Conservation (phyloP, 2,888 invertebrate species). For the Leptinotarsa tumamoca region DNA sequence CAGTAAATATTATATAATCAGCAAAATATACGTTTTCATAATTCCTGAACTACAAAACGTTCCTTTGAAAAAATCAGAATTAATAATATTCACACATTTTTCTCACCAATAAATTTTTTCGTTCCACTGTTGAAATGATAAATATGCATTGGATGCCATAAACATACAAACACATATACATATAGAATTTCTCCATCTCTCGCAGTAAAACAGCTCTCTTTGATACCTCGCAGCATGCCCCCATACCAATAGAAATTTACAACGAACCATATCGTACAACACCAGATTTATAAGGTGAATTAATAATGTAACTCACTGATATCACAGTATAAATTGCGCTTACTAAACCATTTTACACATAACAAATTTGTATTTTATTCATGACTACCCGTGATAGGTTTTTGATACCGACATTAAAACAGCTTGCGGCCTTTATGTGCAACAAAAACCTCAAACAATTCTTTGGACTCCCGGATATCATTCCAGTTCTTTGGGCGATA, state of each 20-base stretch:
- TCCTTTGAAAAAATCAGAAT: too few relatives aligned
- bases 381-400: conserved; percentile 59
- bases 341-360: conserved; percentile 57
- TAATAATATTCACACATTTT: too few relatives aligned
- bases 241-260: conserved; percentile 52
- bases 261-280: conserved; percentile 52
- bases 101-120: too few relatives aligned
- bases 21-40: too few relatives aligned
- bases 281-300: conserved; percentile 57
- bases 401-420: conserved; percentile 59
- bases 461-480: conserved; percentile 50
- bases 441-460: conserved; percentile 56
- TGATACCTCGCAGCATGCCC: conserved; percentile 54
- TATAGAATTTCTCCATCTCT: conserved; percentile 50
- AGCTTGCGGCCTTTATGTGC: conserved; percentile 55
- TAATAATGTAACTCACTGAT: conserved; percentile 57
- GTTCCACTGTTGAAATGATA: conserved; percentile 44
- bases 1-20: too few relatives aligned
- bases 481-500: conserved; percentile 32
- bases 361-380: conserved; percentile 64
- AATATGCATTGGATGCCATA: conserved; percentile 39
- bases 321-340: conserved; percentile 51
- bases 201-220: conserved; percentile 52
- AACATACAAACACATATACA: conserved; percentile 47
- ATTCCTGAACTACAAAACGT: too few relatives aligned